Conservation (phyloP, 2,797 vertebrate genomes). For the Typhlichthys subterraneus region DNA sequence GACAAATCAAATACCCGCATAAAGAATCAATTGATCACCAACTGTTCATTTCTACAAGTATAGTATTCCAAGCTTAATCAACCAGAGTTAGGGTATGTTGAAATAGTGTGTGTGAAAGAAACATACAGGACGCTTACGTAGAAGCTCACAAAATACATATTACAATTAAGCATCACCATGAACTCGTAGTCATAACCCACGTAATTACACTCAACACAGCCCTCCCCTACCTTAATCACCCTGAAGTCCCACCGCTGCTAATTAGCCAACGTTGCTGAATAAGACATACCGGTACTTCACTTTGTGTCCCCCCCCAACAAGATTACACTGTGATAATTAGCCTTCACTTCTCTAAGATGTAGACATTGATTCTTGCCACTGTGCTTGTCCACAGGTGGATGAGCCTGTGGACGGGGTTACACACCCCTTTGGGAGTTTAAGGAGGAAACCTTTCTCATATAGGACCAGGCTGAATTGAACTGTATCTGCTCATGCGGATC, state of each 20-base stretch:
- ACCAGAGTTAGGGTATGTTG: slow-evolving; percentile 47
- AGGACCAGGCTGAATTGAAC: slow-evolving; percentile 23
- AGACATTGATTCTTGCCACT: slow-evolving; percentile 15
- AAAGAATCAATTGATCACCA: neutral
- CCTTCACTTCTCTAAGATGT: slow-evolving; percentile 37
- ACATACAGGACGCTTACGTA: slow-evolving; percentile 52
- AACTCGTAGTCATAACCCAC: slow-evolving; percentile 65
- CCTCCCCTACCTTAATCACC: slow-evolving; percentile 48
- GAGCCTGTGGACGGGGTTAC: slow-evolving; percentile 26
- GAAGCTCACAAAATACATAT: slow-evolving; percentile 57
- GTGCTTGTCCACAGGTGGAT: slow-evolving; percentile 48
- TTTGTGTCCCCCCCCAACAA: slow-evolving; percentile 30
- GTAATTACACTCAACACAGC: slow-evolving; percentile 67
- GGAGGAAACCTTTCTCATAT: slow-evolving; percentile 37
- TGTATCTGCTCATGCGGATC: slow-evolving; percentile 18
- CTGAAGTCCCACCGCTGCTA: slow-evolving; percentile 64
- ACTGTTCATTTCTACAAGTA: slow-evolving; percentile 16
- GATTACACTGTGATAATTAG: slow-evolving; percentile 49
- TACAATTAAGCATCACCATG: slow-evolving; percentile 68
- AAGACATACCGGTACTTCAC: slow-evolving; percentile 20
- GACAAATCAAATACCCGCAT: no score
- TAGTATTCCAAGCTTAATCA: slow-evolving; percentile 10
- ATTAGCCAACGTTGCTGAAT: slow-evolving; percentile 65
- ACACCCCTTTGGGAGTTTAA: slow-evolving; percentile 35
- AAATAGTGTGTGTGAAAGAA: slow-evolving; percentile 53